Base-by-base conservation (phyloP, 1,140 invertebrate species). In the Heliconius melpomene region DNA sequence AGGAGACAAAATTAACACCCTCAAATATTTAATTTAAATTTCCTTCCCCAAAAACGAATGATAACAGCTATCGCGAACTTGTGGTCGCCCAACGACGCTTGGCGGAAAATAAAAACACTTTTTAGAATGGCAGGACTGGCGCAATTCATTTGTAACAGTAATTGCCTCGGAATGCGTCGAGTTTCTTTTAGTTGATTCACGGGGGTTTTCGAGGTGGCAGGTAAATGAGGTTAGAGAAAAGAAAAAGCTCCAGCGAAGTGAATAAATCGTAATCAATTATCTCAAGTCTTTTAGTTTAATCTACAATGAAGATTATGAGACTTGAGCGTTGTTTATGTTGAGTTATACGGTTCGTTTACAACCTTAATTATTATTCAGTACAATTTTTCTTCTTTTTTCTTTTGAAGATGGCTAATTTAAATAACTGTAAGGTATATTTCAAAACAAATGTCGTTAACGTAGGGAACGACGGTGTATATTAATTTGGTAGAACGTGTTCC, bases 21-120 rank as follows among this genome's bases (percentile, higher is more conserved):
- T 92, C 91, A 93, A 93, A 94, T 94, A 93, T 94, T 94, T 94
- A 94, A 94, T 94, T 94, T 94, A 94, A 94, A 94, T 94, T 93
- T 94, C 87, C 89, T 86, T 86, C 85, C 85, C 86, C 89, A 85
- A 89, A 91, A 93, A 92, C 91, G 90, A 93, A 93, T 92, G 91
- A 94, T 92, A 93, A 94, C 90, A 91, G 89, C 80, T 83, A 86
- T 86, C 83, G 83, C 82, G 85, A 86, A 87, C 89, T 87, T 89
- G 87, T 79, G 86, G 86, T 86, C 81, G 85, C 84, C 74, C 82
- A 82, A 80, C 74, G 86, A 85, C 81, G 85, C 84, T 73, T 81
- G 82, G 79, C 74, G 85, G 81, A 84, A 85, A 86, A 88, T 88
- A 89, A 89, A 89, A 90, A 90, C 84, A 87, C 84, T 87, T 88